Base-by-base conservation (phyloP, 2,888 invertebrate species). In the Cosmia trapezina region DNA sequence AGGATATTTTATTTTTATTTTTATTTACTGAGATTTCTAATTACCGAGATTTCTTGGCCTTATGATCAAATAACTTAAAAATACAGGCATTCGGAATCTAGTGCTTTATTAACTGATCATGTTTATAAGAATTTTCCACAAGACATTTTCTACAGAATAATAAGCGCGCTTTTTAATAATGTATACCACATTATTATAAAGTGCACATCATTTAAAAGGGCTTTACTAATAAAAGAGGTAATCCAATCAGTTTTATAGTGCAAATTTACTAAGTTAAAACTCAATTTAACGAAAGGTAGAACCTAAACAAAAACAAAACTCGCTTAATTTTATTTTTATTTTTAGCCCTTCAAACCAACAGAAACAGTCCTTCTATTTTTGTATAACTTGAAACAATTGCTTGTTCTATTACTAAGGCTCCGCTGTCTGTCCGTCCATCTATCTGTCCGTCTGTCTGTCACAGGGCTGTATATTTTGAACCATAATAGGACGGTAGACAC, bases 221-320 rank as follows among this genome's bases (percentile, higher is more conserved):
- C 22, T 37, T 22, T 61, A 7, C 28, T 43, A 69, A 33, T 56
- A 56, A 54, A 76, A 70, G 3, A 19, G 4, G 51, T 53, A 43
- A 57, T 78, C 19, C 45, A 71, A 76, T 62, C 45, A 53, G 19
- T 72, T 71, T 62, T 53, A 43, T 17, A 56, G 33, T 41, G 14
- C 19, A 57, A 14, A 28, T 43, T 45, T 43, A 14, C 33, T 45
- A 56, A n/a, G 37, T 51, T 56, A 9, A 59, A 53, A 59, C 51
- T 59, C 45, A 59, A 59, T 53, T 53, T 14, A 76, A 59, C 41
- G 12, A 77, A 60, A 59, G 11, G 9, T 49, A 45, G 14, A 33
- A 22, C 45, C 5, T 12, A 51, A 51, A 76, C 9, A 28, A 66
- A 45, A 67, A 37, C 37, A 33, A 56, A 41, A 43, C 22, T 77